Evolutionary conservation across 2,888 invertebrate species (phyloP).

Genomic region (Cephalotes varians): DNA sequence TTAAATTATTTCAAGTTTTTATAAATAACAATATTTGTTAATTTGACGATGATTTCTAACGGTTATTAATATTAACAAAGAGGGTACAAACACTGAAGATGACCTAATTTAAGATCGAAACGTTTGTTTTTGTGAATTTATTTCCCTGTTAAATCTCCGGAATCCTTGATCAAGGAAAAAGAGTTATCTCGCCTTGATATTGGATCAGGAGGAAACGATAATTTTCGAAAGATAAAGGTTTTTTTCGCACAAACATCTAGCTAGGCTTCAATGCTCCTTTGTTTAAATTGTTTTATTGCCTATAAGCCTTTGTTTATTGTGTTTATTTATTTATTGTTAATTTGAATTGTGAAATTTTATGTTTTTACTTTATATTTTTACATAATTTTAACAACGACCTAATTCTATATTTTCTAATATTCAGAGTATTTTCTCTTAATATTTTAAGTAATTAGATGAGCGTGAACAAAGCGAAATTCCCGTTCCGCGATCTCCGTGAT

Average conservation of each 20-base stretch:
- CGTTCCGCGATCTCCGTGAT: background rate
- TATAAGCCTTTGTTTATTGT: no score
- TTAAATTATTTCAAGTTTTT: background rate
- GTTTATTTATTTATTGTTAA: no score
- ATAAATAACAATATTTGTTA: no score
- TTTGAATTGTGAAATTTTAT: slow-evolving; percentile 1
- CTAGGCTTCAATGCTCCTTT: no score
- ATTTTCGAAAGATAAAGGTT: slow-evolving; percentile 60
- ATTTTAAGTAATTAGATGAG: background rate
- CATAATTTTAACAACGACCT: background rate
- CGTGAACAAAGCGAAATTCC: background rate
- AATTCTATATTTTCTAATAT: background rate
- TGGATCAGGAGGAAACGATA: slow-evolving; percentile 62
- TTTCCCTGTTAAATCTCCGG: slow-evolving; percentile 54
- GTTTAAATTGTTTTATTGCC: no score
- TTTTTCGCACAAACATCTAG: no score
- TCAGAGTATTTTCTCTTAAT: background rate
- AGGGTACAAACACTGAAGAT: no score
- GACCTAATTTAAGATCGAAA: no score
- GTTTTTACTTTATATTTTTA: background rate
- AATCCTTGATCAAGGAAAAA: slow-evolving; percentile 59
- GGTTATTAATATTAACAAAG: no score
- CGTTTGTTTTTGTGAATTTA: no score
- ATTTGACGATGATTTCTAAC: no score
- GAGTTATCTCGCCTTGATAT: slow-evolving; percentile 65